Evolutionary conservation across 2,888 invertebrate species (phyloP).

Genomic region (Sminthurides aquaticus): DNA sequence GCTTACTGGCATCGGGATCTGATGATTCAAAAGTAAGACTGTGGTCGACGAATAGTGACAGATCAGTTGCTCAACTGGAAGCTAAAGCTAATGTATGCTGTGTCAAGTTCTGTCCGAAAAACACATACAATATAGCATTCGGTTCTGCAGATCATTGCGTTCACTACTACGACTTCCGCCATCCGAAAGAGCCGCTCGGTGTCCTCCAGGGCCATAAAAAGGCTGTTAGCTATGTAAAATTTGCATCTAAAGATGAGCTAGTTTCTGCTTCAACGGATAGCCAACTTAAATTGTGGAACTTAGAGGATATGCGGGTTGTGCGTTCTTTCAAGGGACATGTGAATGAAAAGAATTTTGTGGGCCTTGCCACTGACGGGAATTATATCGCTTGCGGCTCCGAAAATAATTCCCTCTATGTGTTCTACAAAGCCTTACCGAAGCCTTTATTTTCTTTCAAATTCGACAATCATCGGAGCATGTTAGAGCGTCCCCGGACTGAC

Average conservation of each 20-base stretch:
- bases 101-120: conserved; percentile 79
- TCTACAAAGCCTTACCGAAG: conserved; percentile 80
- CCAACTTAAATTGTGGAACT: conserved; percentile 83
- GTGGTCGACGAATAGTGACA: conserved; percentile 80
- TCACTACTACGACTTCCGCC: conserved; percentile 86
- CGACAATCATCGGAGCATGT: conserved; percentile 68
- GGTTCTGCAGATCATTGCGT: conserved; percentile 96
- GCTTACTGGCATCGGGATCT: conserved; percentile 81
- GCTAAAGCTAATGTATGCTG: conserved; percentile 93
- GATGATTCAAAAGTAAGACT: conserved; percentile 89
- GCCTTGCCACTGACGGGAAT: conserved; percentile 81
- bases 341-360: conserved; percentile 94
- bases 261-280: conserved; percentile 90
- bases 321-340: conserved; percentile 83
- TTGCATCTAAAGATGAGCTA: conserved; percentile 72
- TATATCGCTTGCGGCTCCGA: conserved; percentile 92
- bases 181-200: conserved; percentile 69
- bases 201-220: conserved; percentile 84
- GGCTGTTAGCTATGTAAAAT: conserved; percentile 90
- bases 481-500: conserved; percentile 57
- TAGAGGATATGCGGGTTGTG: conserved; percentile 67
- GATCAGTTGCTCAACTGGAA: conserved; percentile 78
- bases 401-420: conserved; percentile 85
- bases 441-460: conserved; percentile 81
- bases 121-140: conserved; percentile 81